Conservation (phyloP, 2,113 vertebrate species). For the Copsychus sechellarum region DNA sequence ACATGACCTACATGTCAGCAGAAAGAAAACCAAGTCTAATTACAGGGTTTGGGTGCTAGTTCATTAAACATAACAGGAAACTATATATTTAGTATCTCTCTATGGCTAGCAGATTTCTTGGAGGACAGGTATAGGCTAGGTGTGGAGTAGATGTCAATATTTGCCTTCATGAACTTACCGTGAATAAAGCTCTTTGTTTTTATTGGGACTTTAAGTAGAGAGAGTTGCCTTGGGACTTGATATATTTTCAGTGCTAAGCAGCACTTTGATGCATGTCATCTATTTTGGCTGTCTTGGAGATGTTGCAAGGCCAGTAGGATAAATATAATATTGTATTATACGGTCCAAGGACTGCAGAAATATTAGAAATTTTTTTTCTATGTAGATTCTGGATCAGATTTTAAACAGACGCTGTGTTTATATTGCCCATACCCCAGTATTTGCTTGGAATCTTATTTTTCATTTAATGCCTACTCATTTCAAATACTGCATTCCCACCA, state of each 20-base stretch:
- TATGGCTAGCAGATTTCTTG: background rate
- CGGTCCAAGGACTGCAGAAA: background rate
- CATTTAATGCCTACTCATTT: background rate
- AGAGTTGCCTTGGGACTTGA: background rate
- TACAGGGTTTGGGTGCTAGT: background rate
- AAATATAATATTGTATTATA: background rate
- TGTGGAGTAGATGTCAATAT: background rate
- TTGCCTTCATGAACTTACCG: background rate
- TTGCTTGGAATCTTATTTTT: background rate
- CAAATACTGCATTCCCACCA: background rate
- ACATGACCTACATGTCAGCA: background rate
- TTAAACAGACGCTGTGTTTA: background rate
- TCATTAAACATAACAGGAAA: background rate
- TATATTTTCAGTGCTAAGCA: background rate
- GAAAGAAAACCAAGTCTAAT: background rate
- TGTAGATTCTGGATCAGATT: background rate
- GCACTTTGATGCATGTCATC: background rate
- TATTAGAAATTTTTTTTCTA: background rate
- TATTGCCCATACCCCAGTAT: background rate
- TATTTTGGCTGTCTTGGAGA: background rate
- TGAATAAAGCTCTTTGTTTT: background rate
- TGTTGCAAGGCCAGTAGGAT: background rate
- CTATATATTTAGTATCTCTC: background rate
- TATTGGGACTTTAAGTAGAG: background rate
- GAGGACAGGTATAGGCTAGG: background rate